phyloP scores from a whole-genome alignment of 2,888 invertebrate genomes.

The Eupithecia subfuscata region DNA sequence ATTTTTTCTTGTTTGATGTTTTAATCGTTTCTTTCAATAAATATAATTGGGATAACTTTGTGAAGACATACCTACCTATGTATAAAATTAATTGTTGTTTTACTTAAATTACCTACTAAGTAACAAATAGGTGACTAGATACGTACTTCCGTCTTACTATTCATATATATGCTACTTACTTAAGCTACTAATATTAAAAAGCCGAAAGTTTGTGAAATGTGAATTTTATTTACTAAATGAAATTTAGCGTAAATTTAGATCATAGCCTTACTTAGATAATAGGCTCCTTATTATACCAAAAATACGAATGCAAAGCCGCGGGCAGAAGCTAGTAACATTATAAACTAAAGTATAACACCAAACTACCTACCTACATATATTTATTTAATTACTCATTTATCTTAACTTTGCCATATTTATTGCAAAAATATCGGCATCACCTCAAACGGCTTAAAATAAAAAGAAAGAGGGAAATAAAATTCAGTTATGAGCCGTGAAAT shows the following conservation, averaged over 20 bases:
- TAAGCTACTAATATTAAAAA: no score
- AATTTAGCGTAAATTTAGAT: not conserved
- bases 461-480: conserved; percentile 49
- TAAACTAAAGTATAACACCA: not conserved
- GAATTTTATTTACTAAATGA: no score
- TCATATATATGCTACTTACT: not conserved
- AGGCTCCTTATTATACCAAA: no score
- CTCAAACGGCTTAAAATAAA: conserved; percentile 14
- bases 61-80: no score
- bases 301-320: no score
- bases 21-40: not conserved
- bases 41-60: not conserved
- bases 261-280: no score
- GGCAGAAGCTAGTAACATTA: not conserved
- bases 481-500: conserved; percentile 63
- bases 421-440: not conserved
- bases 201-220: no score
- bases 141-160: not conserved
- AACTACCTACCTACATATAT: not conserved
- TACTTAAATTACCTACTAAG: no score
- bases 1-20: not conserved
- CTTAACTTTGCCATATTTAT: not conserved
- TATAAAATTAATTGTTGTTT: no score
- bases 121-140: not conserved
- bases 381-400: not conserved